Percentiles rank a stretch among this genome's conserved stretches.
Conservation (phyloP, 1,140 invertebrate species). For the Solenopsis fugax region DNA sequence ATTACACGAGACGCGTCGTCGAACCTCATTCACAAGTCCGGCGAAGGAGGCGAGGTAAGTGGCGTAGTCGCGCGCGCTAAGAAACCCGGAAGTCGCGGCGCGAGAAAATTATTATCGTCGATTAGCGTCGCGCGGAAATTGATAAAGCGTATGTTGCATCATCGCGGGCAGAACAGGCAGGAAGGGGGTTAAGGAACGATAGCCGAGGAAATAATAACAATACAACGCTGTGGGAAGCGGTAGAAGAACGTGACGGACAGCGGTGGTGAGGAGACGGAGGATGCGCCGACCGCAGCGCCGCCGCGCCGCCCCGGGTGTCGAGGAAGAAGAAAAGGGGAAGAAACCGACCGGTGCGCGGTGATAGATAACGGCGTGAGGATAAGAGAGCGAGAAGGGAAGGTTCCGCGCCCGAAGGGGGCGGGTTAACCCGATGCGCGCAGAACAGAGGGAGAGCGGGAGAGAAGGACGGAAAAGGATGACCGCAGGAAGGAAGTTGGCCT, state of each 20-base stretch:
- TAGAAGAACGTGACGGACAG: slow-evolving; percentile 40
- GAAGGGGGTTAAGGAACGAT: slow-evolving; percentile 20
- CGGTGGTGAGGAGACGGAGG: slow-evolving; percentile 17
- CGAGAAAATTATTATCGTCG: slow-evolving; percentile 76
- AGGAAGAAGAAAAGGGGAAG: slow-evolving; percentile 34
- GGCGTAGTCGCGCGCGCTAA: slow-evolving; percentile 3
- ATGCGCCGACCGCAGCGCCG: background rate
- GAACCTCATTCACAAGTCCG: slow-evolving; percentile 43
- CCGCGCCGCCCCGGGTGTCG: slow-evolving; percentile 10
- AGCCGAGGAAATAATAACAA: slow-evolving; percentile 59
- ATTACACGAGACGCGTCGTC: slow-evolving; percentile 34
- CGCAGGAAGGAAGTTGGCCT: slow-evolving; percentile 75
- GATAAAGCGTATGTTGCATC: slow-evolving; percentile 68
- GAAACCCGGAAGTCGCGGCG: slow-evolving; percentile 68
- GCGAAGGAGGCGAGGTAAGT: background rate
- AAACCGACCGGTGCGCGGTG: slow-evolving; percentile 27
- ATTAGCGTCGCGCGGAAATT: slow-evolving; percentile 75
- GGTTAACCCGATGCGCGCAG: background rate
- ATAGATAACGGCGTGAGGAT: slow-evolving; percentile 63
- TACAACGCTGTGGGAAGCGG: slow-evolving; percentile 48
- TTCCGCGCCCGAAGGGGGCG: slow-evolving; percentile 49
- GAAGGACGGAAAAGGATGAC: slow-evolving; percentile 59
- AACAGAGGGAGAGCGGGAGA: background rate
- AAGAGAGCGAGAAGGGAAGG: slow-evolving; percentile 24
- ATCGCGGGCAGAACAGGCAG: slow-evolving; percentile 13